A percentile compares a stretch with the other conserved stretches of the same genome.
Evolutionary conservation across 2,113 vertebrate genomes (phyloP).

Genomic region (Mobula hypostoma): DNA sequence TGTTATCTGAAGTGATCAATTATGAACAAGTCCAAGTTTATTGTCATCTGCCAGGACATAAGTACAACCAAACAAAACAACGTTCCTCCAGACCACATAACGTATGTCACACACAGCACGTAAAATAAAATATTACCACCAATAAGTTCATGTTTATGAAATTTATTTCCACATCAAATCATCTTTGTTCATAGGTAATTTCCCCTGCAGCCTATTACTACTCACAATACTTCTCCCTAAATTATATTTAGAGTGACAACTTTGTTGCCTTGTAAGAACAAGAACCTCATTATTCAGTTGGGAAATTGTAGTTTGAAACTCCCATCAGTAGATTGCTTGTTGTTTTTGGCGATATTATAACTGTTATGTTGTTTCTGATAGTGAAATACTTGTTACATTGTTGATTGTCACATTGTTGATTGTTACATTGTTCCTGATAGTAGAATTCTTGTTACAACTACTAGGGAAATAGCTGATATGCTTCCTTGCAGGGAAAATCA

Average conservation of each 20-base stretch:
- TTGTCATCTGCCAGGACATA: no score
- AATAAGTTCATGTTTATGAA: background rate
- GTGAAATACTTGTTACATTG: background rate
- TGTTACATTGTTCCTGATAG: background rate
- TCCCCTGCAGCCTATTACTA: background rate
- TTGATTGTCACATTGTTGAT: background rate
- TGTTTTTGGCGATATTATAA: background rate
- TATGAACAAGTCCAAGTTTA: background rate
- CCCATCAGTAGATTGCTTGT: background rate
- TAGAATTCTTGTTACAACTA: no score
- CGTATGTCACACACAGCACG: no score
- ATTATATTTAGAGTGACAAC: constrained; percentile 3
- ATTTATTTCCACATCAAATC: background rate
- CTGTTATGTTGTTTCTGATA: background rate
- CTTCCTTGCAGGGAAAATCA: background rate
- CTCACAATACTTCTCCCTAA: background rate
- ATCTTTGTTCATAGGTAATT: background rate
- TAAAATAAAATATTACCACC: no score
- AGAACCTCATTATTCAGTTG: background rate
- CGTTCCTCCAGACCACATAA: no score
- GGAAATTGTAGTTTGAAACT: background rate
- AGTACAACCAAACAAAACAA: no score
- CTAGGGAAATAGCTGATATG: background rate
- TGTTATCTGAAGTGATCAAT: background rate
- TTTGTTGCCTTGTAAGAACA: background rate